These are phyloP conservation scores for Amphipoea oculea DNA, from an alignment of 2,888 invertebrate genomes.

Conservation along the genomic window DNA sequence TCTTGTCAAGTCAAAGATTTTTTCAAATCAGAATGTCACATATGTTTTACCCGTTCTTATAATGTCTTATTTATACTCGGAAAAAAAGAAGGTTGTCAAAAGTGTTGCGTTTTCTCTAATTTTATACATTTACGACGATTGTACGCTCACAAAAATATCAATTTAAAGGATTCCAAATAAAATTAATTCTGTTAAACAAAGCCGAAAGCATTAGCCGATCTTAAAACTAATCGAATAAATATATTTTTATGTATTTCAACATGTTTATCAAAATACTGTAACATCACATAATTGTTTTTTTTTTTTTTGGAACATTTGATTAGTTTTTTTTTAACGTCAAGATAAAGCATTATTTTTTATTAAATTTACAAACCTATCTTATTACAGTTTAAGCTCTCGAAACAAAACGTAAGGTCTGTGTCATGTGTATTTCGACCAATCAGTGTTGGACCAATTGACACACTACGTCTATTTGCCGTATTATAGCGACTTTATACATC, in stretches of 20 bases:
- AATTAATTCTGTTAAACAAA: background rate
- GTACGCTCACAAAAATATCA: background rate
- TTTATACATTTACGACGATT: conserved; percentile 12
- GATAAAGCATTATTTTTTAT: background rate
- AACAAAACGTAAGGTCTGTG: background rate
- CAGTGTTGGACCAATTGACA: background rate
- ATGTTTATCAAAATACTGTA: conserved; percentile 64
- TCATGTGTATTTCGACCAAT: background rate
- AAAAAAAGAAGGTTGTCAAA: conserved; percentile 13
- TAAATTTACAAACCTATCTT: background rate
- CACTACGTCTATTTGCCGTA: background rate
- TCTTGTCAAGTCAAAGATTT: background rate
- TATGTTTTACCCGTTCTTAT: background rate
- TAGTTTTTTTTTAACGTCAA: conserved; percentile 22
- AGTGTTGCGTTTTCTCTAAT: conserved; percentile 28
- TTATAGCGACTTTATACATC: background rate
- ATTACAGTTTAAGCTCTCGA: background rate
- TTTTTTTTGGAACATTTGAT: conserved; percentile 49
- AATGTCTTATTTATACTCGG: background rate
- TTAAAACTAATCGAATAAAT: conserved; percentile 57
- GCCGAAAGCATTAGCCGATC: conserved; percentile 8
- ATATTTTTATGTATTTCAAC: conserved; percentile 54
- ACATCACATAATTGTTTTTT: conserved; percentile 60
- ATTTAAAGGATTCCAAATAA: background rate
- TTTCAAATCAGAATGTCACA: background rate